Evolutionary conservation across 2,888 invertebrate genomes (phyloP), one percentile per base, ranked within the genome.

Genomic region (Pristionchus maxplancki): DNA sequence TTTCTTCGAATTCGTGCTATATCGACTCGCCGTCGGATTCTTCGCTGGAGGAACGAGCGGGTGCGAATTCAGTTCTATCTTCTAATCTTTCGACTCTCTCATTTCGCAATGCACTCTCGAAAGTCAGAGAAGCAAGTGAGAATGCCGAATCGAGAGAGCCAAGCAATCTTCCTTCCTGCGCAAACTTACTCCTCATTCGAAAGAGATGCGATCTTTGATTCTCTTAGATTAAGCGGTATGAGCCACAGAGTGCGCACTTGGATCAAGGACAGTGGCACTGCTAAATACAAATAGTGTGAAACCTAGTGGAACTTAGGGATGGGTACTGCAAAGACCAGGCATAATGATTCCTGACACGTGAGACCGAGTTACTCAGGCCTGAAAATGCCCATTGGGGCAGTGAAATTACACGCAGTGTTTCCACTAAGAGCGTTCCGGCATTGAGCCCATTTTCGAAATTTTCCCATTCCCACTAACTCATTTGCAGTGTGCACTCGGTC

Each of bases 401-500:
- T n/a, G n/a, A n/a, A n/a, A n/a, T n/a, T n/a, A n/a, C n/a, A n/a
- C n/a, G n/a, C n/a, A n/a, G n/a, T n/a, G n/a, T n/a, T n/a, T n/a
- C n/a, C n/a, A n/a, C n/a, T n/a, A n/a, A n/a, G n/a, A n/a, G n/a
- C n/a, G n/a, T n/a, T n/a, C n/a, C n/a, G n/a, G n/a, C n/a, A n/a
- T n/a, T n/a, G n/a, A n/a, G n/a, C n/a, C n/a, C n/a, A n/a, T n/a
- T n/a, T n/a, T n/a, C n/a, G n/a, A n/a, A n/a, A n/a, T n/a, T n/a
- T n/a, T n/a, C n/a, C n/a, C n/a, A n/a, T n/a, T n/a, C n/a, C n/a
- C n/a, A n/a, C n/a, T n/a, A n/a, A n/a, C n/a, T n/a, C n/a, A n/a
- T n/a, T 24, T 64, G 15, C 71, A 71, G 71, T 11, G 89, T 92
- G 4, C 89, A 90, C 83, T 88, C 89, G 64, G 93, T 93, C 4